Evolutionary conservation across 2,113 vertebrate species (phyloP), one percentile per base, ranked within the genome.

Genomic region (Sterna hirundo): DNA sequence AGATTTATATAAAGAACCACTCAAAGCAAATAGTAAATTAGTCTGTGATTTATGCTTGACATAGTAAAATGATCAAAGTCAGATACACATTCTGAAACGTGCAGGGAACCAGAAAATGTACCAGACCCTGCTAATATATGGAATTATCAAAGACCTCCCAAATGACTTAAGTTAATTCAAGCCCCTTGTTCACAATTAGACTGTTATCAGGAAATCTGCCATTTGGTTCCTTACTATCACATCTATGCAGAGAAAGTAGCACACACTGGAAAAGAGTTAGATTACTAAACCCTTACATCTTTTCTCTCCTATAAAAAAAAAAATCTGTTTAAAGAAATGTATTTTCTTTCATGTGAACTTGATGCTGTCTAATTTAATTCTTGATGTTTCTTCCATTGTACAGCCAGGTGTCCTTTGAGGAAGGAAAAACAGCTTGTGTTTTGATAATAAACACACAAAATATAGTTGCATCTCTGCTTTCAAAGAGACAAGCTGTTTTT

Each of bases 311-410:
- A 5, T 32, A 72, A 65, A 81, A 76, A 57, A 93, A 88, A n/a
- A 54, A 65, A 19, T 62, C 60, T 91, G 88, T 83, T 96, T 94
- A 95, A 98, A 97, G 95, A 96, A 96, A 79, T 88, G 80, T 93
- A 77, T 92, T 94, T 94, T 96, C 95, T 97, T 97, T 95, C 92
- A 96, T 95, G 94, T 97, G 96, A 96, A 96, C 93, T 94, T 97
- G 95, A 97, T 92, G 96, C 96, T 97, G 92, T 96, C 96, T 97
- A 95, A 98, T 96, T 96, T 92, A 96, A 95, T 97, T 97, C 96
- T 94, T 96, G 91, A 97, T 96, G 94, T 96, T 98, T 94, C 93
- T 92, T 94, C 93, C 94, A 97, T 96, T 97, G 97, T 96, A 96
- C 58, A 0, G 91, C 0, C 0, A 95, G 91, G 80, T 55, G 26